Conservation (phyloP, 1,140 invertebrate species). For the Musca vetustissima region DNA sequence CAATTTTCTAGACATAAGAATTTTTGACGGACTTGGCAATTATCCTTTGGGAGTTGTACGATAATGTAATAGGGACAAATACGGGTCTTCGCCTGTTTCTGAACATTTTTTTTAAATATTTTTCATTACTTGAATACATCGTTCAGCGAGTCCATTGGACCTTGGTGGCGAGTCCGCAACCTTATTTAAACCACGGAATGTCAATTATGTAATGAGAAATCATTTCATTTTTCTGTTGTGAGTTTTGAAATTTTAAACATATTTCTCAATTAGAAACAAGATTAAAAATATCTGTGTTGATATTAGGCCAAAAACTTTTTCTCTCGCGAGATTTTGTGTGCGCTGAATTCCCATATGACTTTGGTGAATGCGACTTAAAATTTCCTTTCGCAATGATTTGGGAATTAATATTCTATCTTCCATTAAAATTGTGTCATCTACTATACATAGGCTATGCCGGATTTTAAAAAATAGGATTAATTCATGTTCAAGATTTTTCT, state of each 20-base stretch:
- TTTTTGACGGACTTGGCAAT: constrained; percentile 10
- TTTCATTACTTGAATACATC: constrained; percentile 21
- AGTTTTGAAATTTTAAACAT: constrained; percentile 46
- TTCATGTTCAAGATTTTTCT: background rate
- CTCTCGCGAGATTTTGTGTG: constrained; percentile 31
- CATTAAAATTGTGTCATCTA: constrained; percentile 50
- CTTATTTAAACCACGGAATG: constrained; percentile 25
- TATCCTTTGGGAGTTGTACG: background rate
- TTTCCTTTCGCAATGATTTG: constrained; percentile 24
- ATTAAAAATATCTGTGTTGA: background rate
- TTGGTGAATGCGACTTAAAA: constrained; percentile 54
- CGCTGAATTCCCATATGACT: constrained; percentile 57
- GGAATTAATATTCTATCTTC: constrained; percentile 51
- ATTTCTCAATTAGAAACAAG: constrained; percentile 55
- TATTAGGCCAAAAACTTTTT: background rate
- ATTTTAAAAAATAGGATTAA: background rate
- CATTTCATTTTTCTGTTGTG: background rate
- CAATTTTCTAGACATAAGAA: constrained; percentile 14
- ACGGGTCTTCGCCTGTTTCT: constrained; percentile 31
- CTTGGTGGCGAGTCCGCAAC: constrained; percentile 39
- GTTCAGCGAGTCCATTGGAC: constrained; percentile 28
- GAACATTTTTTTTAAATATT: constrained; percentile 17
- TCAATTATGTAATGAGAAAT: constrained; percentile 18
- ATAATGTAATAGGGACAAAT: constrained; percentile 17
- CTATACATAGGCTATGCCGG: constrained; percentile 40